phyloP scores from a whole-genome alignment of 2,113 vertebrate species.

The Nestor notabilis region DNA sequence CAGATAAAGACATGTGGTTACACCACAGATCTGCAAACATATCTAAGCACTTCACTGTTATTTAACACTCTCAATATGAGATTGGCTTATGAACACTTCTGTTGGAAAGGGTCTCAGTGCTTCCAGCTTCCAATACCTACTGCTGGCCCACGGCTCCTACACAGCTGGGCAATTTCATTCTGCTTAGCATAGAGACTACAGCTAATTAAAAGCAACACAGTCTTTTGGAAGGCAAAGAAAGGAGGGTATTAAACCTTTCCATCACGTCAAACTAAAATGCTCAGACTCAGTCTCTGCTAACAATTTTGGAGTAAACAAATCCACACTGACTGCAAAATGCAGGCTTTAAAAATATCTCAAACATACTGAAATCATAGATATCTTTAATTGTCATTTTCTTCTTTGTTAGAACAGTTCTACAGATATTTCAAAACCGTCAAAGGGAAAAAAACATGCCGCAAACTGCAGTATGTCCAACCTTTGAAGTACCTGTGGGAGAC shows the following conservation, averaged over 20 bases:
- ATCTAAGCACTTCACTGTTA: neutral
- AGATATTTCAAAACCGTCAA: neutral
- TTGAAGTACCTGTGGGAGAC: neutral
- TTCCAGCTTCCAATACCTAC: neutral
- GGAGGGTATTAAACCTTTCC: neutral
- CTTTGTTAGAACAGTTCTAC: neutral
- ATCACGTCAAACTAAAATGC: neutral
- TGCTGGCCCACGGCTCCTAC: neutral
- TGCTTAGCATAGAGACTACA: constrained; percentile 3
- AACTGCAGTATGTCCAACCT: neutral
- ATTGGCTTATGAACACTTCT: neutral
- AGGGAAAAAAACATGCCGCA: neutral
- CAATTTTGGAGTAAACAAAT: neutral
- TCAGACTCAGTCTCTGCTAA: neutral
- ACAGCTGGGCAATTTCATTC: constrained; percentile 24
- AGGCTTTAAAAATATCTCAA: neutral
- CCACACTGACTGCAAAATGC: neutral
- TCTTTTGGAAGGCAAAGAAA: neutral
- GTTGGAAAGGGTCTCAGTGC: neutral
- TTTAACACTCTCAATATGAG: neutral
- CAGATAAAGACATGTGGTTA: neutral
- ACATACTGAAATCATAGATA: neutral
- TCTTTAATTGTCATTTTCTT: neutral
- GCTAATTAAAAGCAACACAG: constrained; percentile 32
- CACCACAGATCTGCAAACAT: neutral